phyloP scores from a whole-genome alignment of 2,797 vertebrate genomes.

The Acrocephalus scirpaceus region DNA sequence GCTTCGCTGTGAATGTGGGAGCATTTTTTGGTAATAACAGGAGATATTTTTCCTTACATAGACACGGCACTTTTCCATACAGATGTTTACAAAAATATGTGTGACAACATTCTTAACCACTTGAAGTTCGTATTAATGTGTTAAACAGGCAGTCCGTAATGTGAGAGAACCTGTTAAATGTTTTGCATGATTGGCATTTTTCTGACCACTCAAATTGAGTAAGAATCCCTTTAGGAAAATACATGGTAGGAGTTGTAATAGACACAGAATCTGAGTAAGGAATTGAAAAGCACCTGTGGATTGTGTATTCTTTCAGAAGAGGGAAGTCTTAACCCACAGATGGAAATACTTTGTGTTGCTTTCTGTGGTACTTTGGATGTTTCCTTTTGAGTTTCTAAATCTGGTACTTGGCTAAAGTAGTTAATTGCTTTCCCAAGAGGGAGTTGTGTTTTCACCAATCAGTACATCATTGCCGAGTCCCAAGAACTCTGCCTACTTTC shows the following conservation, averaged over 20 bases:
- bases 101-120: not conserved
- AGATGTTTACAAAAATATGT: not conserved
- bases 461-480: not conserved
- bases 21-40: not conserved
- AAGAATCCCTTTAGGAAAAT: not conserved
- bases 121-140: not conserved
- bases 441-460: not conserved
- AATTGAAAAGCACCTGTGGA: not conserved
- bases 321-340: not conserved
- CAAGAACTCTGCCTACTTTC: not conserved
- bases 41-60: not conserved
- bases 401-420: not conserved
- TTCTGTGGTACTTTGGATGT: not conserved
- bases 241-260: not conserved
- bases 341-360: not conserved
- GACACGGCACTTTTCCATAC: not conserved
- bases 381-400: not conserved
- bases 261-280: not conserved
- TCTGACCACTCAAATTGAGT: not conserved
- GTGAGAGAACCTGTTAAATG: not conserved
- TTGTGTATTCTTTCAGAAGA: not conserved
- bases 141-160: not conserved
- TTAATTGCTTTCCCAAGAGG: accelerated
- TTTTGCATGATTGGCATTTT: not conserved
- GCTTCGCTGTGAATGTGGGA: not conserved